Base-by-base conservation (phyloP, 37 sponge, comb jelly and placozoan genomes). In the Amphimedon queenslandica region DNA sequence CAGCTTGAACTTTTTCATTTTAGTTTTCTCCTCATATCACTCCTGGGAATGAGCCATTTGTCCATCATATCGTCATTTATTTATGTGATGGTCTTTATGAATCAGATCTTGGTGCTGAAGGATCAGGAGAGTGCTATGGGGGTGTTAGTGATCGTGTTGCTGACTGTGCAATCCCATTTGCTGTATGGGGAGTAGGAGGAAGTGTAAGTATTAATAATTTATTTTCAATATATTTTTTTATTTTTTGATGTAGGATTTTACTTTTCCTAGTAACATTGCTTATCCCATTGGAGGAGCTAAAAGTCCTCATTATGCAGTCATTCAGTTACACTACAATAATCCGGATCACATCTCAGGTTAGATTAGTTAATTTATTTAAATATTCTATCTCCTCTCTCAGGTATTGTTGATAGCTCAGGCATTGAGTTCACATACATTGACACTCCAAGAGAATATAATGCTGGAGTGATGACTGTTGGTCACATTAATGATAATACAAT, bases 311-410 rank as follows among this genome's bases (percentile, higher is more conserved):
- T 70, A 72, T 58, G 2, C 68, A 25, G 47, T 90, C 30, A 66
- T 85, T 1, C 78, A 85, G 28, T 77, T 85, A 57, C 91, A 90
- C 40, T 90, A 85, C 58, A 77, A 90, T 64, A 90, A 90, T 57
- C 86, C 86, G 3, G 3, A 63, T 20, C 4, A n/a, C 27, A 8
- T 75, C 28, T 1, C 27, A 60, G 83, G 83, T 82, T 30, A 25
- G 21, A 25, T 25, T 11, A 60, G 61, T 47, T 47, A 13, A 47
- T 18, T 18, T 8, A 47, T 47, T 25, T 60, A 60, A 11, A n/a
- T 60, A 8, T 47, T 60, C 21, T 25, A 60, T 60, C 27, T 6
- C 21, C 21, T n/a, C 5, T n/a, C 40, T 4, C 81, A 82, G 82
- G 75, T 67, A 57, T 74, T 29, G 32, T 5, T 1, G 84, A 83